Percentiles rank a stretch among this genome's conserved stretches.
Conservation (phyloP, 2,113 vertebrate genomes). For the Epinephelus fuscoguttatus region DNA sequence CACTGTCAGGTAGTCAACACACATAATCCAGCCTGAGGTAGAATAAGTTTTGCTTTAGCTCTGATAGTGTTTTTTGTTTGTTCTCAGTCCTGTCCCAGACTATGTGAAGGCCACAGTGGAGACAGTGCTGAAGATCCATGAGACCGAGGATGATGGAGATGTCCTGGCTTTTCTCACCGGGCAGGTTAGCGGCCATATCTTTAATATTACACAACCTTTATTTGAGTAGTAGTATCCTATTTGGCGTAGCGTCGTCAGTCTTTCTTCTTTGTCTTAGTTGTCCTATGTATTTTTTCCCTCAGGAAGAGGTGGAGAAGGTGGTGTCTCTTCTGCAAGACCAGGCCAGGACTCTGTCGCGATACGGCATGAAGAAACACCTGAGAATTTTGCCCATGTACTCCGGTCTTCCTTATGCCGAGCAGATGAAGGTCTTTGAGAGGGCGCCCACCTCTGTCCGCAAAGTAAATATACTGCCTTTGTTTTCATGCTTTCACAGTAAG, state of each 20-base stretch:
- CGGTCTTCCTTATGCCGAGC: conserved; percentile 93
- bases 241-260: background rate
- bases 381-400: conserved; percentile 97
- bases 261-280: background rate
- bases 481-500: background rate
- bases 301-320: conserved; percentile 98
- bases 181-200: conserved; percentile 86
- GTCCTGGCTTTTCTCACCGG: conserved; percentile 96
- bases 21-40: background rate
- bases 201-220: background rate
- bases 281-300: conserved; percentile 9
- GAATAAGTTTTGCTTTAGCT: background rate
- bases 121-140: conserved; percentile 97
- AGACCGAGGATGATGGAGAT: conserved; percentile 95
- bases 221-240: background rate
- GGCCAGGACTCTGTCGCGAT: conserved; percentile 90
- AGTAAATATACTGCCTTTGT: conserved; percentile 79
- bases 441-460: conserved; percentile 91
- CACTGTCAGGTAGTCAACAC: conserved; percentile 90
- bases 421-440: conserved; percentile 97
- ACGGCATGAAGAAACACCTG: conserved; percentile 95
- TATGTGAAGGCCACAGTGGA: conserved; percentile 98
- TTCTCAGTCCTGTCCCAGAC: conserved; percentile 94
- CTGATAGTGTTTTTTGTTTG: conserved; percentile 1
- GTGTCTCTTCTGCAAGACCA: conserved; percentile 94